Evolutionary conservation across 2,797 vertebrate species (phyloP).

Genomic region (Sandelia bainsii): DNA sequence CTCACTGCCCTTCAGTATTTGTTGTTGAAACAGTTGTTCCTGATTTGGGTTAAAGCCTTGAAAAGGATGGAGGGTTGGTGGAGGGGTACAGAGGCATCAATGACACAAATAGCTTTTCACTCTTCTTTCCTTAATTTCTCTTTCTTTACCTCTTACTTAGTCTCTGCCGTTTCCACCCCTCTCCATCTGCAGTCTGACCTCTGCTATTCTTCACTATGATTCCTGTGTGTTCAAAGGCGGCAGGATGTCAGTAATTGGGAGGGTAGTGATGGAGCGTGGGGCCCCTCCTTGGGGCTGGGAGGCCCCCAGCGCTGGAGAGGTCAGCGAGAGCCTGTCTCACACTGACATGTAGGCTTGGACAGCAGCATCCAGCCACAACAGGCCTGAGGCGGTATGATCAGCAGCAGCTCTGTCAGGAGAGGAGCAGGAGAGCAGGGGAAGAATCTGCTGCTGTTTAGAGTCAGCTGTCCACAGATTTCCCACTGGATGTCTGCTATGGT

Average conservation of each 20-base stretch:
- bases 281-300: conserved; percentile 74
- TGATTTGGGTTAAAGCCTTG: conserved; percentile 81
- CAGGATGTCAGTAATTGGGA: conserved; percentile 87
- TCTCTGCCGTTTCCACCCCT: conserved; percentile 79
- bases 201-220: conserved; percentile 86
- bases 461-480: conserved; percentile 53
- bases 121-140: conserved; percentile 70
- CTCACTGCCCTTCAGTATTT: conserved; percentile 63
- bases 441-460: conserved; percentile 51
- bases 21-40: conserved; percentile 87
- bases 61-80: conserved; percentile 70
- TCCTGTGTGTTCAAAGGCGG: conserved; percentile 85
- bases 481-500: conserved; percentile 42
- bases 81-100: conserved; percentile 78
- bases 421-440: conserved; percentile 47
- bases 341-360: conserved; percentile 80
- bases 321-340: conserved; percentile 80
- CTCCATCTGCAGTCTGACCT: conserved; percentile 88
- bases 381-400: conserved; percentile 76
- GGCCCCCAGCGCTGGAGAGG: conserved; percentile 80
- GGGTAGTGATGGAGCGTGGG: conserved; percentile 84
- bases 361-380: conserved; percentile 82
- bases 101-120: conserved; percentile 85
- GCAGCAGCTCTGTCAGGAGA: conserved; percentile 71
- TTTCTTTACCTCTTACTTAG: conserved; percentile 78